These are phyloP conservation scores for Pangasius larnaudii DNA, from an alignment of 2,797 vertebrate species.

Conservation along the genomic window DNA sequence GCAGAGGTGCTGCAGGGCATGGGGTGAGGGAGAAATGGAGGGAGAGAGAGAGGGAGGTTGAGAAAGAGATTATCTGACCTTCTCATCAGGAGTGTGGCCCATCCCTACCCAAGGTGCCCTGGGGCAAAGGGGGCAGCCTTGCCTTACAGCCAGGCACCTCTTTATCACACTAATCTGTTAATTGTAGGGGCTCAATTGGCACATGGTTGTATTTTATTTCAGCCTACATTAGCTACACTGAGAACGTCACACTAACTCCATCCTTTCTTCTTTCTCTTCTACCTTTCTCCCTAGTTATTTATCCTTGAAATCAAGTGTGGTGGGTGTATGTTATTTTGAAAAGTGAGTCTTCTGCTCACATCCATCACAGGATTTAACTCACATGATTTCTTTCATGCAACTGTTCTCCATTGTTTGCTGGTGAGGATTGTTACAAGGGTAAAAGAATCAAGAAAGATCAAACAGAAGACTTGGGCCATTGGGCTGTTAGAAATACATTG, in stretches of 20 bases:
- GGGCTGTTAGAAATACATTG: neutral
- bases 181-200: slow-evolving; percentile 88
- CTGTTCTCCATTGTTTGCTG: neutral
- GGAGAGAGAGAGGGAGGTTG: slow-evolving; percentile 56
- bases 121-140: slow-evolving; percentile 76
- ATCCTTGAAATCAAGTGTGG: neutral
- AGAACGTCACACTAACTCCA: slow-evolving; percentile 74
- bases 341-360: neutral
- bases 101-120: slow-evolving; percentile 67
- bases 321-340: neutral
- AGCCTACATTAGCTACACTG: slow-evolving; percentile 80
- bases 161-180: slow-evolving; percentile 92
- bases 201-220: slow-evolving; percentile 87
- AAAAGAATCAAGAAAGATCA: neutral
- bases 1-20: slow-evolving; percentile 83
- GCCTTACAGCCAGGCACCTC: slow-evolving; percentile 78
- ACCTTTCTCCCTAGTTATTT: neutral
- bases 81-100: slow-evolving; percentile 78
- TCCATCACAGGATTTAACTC: neutral
- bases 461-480: neutral
- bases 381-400: neutral
- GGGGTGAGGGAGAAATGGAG: slow-evolving; percentile 44
- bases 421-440: neutral
- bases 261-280: neutral
- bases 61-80: slow-evolving; percentile 83